Conservation (phyloP, 2,113 vertebrate genomes). For the Mungos mungo region DNA sequence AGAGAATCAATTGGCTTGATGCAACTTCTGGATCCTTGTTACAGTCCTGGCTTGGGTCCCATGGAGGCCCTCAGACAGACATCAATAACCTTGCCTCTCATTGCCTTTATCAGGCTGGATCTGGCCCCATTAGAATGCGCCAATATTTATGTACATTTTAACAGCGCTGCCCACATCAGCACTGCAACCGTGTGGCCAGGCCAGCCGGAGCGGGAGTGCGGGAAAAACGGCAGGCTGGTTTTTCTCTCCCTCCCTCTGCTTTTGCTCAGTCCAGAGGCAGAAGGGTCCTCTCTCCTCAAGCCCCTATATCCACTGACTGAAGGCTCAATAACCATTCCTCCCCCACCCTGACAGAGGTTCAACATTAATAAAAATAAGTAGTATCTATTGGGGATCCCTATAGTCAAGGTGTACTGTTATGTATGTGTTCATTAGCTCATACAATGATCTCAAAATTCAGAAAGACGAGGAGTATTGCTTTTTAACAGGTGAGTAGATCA, state of each 20-base stretch:
- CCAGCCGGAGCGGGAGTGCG: background rate
- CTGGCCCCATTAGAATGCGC: conserved; percentile 28
- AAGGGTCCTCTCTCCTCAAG: background rate
- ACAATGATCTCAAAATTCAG: background rate
- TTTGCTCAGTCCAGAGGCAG: background rate
- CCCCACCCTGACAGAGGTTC: background rate
- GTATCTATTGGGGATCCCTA: background rate
- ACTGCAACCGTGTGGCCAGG: background rate
- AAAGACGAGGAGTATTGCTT: background rate
- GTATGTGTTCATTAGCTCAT: background rate
- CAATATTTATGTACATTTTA: conserved; percentile 63
- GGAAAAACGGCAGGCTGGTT: background rate
- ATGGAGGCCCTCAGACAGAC: conserved; percentile 62
- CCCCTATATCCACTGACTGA: background rate
- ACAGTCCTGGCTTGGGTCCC: conserved; percentile 59
- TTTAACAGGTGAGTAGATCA: background rate
- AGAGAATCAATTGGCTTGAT: conserved; percentile 73
- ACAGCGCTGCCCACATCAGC: background rate
- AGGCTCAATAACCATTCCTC: background rate
- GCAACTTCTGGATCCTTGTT: conserved; percentile 65
- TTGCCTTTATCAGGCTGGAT: conserved; percentile 11
- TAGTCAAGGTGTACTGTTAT: background rate
- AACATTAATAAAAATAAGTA: background rate
- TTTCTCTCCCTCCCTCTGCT: background rate
- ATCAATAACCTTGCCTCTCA: conserved; percentile 73